phyloP scores from a whole-genome alignment of 1,140 invertebrate species.

The Scylla paramamosain region DNA sequence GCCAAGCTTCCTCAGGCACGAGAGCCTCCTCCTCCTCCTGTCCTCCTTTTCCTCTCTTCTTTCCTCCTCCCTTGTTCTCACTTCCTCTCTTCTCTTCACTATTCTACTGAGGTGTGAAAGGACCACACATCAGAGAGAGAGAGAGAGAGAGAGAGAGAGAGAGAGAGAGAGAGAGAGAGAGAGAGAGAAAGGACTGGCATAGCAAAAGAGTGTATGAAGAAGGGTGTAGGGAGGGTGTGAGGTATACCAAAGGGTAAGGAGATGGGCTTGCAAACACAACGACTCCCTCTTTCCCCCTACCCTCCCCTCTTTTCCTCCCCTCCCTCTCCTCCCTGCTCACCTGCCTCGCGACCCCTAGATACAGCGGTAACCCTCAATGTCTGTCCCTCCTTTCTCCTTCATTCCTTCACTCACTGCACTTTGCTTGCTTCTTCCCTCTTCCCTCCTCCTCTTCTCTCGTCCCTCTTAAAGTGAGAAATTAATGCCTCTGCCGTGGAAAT shows the following conservation, averaged over 20 bases:
- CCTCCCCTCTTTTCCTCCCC: neutral
- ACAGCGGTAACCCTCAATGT: neutral
- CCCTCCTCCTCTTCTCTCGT: neutral
- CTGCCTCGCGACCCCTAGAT: neutral
- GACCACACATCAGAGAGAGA: neutral
- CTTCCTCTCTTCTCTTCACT: too few species aligned
- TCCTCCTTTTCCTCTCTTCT: neutral
- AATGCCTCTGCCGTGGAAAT: neutral
- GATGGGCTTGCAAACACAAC: neutral
- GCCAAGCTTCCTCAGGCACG: too few species aligned
- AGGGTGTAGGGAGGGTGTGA: neutral
- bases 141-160: constrained; percentile 51
- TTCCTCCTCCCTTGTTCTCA: neutral
- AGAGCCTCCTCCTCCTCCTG: neutral
- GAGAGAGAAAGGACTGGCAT: neutral
- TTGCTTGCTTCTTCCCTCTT: neutral
- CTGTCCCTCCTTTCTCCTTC: too few species aligned
- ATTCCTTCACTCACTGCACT: neutral
- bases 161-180: constrained; percentile 38
- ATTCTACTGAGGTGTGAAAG: too few species aligned
- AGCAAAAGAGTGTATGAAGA: neutral
- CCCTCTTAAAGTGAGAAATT: neutral
- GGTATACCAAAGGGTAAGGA: neutral
- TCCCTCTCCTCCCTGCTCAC: neutral
- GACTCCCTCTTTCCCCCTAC: neutral